Evolutionary conservation across 1,140 invertebrate genomes (phyloP).

Genomic region (Drosophila equinoxialis): DNA sequence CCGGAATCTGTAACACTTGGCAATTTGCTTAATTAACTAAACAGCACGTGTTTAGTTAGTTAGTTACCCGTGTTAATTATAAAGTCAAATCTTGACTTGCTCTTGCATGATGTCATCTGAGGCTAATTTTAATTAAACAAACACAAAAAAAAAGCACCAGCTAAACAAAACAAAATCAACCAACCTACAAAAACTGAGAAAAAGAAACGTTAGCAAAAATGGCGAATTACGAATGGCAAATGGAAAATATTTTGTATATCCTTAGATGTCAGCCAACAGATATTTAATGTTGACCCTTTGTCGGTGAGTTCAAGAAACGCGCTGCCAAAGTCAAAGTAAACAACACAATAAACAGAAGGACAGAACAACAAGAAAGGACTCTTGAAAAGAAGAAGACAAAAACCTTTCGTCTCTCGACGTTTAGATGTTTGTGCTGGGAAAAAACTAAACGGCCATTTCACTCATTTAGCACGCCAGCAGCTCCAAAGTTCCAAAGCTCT

Average conservation of each 20-base stretch:
- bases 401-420: no score
- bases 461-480: slow-evolving; percentile 34
- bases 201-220: slow-evolving; percentile 4
- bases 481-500: slow-evolving; percentile 5
- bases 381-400: neutral
- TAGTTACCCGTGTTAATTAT: slow-evolving; percentile 10
- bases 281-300: slow-evolving; percentile 33
- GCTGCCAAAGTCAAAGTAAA: slow-evolving; percentile 26
- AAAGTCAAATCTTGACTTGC: slow-evolving; percentile 34
- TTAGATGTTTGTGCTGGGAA: no score
- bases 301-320: slow-evolving; percentile 18
- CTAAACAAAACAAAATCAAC: neutral
- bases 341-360: slow-evolving; percentile 26
- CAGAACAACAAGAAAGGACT: neutral
- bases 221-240: slow-evolving; percentile 1
- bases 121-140: slow-evolving; percentile 67
- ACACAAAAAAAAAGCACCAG: slow-evolving; percentile 4
- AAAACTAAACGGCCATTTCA: slow-evolving; percentile 47
- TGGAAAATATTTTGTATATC: slow-evolving; percentile 26
- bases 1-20: slow-evolving; percentile 6
- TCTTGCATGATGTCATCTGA: slow-evolving; percentile 57
- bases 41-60: slow-evolving; percentile 28
- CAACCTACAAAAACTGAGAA: neutral
- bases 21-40: slow-evolving; percentile 8
- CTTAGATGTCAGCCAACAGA: slow-evolving; percentile 41